A percentile compares a stretch with the other conserved stretches of the same genome.
Conservation (phyloP, 2,113 vertebrate species). For the Aepyceros melampus region DNA sequence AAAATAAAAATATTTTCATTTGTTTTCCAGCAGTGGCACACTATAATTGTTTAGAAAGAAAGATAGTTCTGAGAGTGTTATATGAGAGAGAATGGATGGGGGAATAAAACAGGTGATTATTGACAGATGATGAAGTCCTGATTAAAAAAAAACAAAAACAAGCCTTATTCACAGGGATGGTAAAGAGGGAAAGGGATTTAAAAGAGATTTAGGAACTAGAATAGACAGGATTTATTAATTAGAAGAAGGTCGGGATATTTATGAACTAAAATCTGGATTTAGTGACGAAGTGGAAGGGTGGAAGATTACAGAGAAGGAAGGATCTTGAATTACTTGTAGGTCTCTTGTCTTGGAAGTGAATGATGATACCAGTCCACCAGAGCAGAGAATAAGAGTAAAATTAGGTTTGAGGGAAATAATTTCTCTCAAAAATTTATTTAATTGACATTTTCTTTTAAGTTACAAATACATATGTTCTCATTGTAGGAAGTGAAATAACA, state of each 20-base stretch:
- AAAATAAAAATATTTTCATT: conserved; percentile 1
- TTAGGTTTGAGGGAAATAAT: background rate
- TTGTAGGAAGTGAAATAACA: background rate
- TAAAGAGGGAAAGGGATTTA: conserved; percentile 34
- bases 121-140: conserved; percentile 7
- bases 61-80: background rate
- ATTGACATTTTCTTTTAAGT: background rate
- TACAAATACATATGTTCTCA: background rate
- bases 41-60: background rate
- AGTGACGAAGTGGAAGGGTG: background rate
- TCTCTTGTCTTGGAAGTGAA: background rate
- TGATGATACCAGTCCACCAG: background rate
- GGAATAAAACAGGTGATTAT: background rate
- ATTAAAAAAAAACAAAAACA: background rate
- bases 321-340: background rate
- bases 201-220: conserved; percentile 35
- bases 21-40: background rate
- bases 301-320: conserved; percentile 29
- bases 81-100: background rate
- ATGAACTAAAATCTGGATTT: conserved; percentile 36
- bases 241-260: conserved; percentile 39
- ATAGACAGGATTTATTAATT: conserved; percentile 35
- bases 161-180: background rate
- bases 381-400: background rate
- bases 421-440: background rate